These are phyloP conservation scores for Sebastes minor DNA, from an alignment of 2,797 vertebrate genomes.

Conservation along the genomic window DNA sequence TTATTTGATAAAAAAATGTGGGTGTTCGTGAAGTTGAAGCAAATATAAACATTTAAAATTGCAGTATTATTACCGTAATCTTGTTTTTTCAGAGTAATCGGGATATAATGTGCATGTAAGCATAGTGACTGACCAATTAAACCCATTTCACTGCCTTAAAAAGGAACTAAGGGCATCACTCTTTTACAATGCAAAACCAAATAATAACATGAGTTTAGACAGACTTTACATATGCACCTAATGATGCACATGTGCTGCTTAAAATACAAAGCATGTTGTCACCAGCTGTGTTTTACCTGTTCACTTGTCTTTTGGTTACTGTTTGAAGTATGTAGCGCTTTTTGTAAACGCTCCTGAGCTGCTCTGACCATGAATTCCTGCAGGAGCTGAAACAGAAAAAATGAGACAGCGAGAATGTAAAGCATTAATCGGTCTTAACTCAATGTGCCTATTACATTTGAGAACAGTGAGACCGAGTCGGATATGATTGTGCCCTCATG, in stretches of 20 bases:
- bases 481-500: constrained; percentile 11
- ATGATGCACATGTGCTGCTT: constrained; percentile 33
- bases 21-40: background rate
- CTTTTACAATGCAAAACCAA: constrained; percentile 26
- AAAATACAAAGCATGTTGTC: constrained; percentile 19
- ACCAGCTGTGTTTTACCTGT: constrained; percentile 30
- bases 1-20: background rate
- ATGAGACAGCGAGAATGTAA: constrained; percentile 27
- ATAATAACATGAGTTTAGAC: background rate
- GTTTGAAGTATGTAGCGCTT: background rate
- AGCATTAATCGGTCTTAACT: constrained; percentile 53
- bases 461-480: constrained; percentile 43
- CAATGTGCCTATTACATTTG: constrained; percentile 72
- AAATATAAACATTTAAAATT: background rate
- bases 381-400: constrained; percentile 30
- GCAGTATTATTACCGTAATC: background rate
- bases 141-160: constrained; percentile 71
- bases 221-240: background rate
- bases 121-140: constrained; percentile 2
- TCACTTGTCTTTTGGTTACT: constrained; percentile 3
- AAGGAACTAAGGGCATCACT: constrained; percentile 49
- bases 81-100: background rate
- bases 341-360: constrained; percentile 32
- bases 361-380: constrained; percentile 28
- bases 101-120: constrained; percentile 38